Evolutionary conservation across 2,888 invertebrate genomes (phyloP).

Genomic region (Falcaria lacertinaria): DNA sequence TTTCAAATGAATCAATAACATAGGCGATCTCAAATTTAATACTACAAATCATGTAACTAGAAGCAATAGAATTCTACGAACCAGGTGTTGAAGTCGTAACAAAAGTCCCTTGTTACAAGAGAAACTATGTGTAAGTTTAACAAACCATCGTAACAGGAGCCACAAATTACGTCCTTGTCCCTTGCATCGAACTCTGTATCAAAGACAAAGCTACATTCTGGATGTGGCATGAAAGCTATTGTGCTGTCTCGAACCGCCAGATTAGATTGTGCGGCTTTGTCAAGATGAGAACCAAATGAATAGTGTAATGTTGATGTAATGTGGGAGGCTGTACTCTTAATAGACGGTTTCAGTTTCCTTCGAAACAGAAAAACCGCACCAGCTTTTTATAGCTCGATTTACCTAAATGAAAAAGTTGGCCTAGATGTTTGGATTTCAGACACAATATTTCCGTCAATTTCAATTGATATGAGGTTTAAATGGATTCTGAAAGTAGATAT

Average conservation of each 20-base stretch:
- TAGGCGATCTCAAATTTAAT: neutral
- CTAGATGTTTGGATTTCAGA: too few species aligned
- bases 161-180: constrained; percentile 54
- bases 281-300: neutral
- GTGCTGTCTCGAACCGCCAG: neutral
- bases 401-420: too few species aligned
- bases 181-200: constrained; percentile 34
- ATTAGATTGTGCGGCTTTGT: constrained; percentile 3
- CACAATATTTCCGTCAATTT: too few species aligned
- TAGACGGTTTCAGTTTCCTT: too few species aligned
- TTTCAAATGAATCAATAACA: neutral
- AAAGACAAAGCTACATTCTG: constrained; percentile 29
- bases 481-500: too few species aligned
- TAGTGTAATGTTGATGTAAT: neutral
- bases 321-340: neutral
- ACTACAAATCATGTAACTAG: neutral
- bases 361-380: too few species aligned
- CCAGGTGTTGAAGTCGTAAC: neutral
- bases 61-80: neutral
- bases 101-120: constrained; percentile 11
- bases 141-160: constrained; percentile 28
- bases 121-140: constrained; percentile 28
- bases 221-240: constrained; percentile 2
- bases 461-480: too few species aligned
- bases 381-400: too few species aligned